A percentile compares a stretch with the other conserved stretches of the same genome.
Conservation (phyloP, 2,888 invertebrate species). For the Epirrhoe tristata region DNA sequence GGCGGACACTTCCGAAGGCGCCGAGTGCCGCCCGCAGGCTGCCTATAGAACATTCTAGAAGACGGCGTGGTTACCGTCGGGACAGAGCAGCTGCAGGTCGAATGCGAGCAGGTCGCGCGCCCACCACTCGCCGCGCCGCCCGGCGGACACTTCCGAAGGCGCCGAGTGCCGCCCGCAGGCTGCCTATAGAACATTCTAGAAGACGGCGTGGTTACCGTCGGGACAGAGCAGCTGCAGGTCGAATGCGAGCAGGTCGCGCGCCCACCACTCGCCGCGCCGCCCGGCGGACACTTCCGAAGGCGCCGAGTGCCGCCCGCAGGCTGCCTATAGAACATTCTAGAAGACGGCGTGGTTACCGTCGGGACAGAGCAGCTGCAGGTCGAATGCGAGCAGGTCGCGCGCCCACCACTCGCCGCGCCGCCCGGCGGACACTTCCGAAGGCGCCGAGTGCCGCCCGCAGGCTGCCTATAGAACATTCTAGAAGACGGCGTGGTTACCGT, state of each 20-base stretch:
- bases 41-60: conserved; percentile 88
- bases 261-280: conserved; percentile 96
- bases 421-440: conserved; percentile 95
- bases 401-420: conserved; percentile 97
- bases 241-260: conserved; percentile 94
- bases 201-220: conserved; percentile 11
- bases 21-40: too few relatives aligned
- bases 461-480: background rate
- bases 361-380: conserved; percentile 90
- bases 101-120: conserved; percentile 95
- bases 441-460: conserved; percentile 94
- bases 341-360: conserved; percentile 14
- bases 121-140: conserved; percentile 96
- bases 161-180: too few relatives aligned
- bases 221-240: conserved; percentile 92
- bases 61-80: conserved; percentile 1
- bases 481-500: background rate
- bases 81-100: conserved; percentile 91
- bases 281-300: too few relatives aligned
- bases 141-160: conserved; percentile 97
- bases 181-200: background rate
- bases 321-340: background rate
- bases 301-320: too few relatives aligned
- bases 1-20: conserved; percentile 91
- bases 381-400: conserved; percentile 94